Conservation (phyloP, 2,888 invertebrate species). For the Ceriagrion tenellum region DNA sequence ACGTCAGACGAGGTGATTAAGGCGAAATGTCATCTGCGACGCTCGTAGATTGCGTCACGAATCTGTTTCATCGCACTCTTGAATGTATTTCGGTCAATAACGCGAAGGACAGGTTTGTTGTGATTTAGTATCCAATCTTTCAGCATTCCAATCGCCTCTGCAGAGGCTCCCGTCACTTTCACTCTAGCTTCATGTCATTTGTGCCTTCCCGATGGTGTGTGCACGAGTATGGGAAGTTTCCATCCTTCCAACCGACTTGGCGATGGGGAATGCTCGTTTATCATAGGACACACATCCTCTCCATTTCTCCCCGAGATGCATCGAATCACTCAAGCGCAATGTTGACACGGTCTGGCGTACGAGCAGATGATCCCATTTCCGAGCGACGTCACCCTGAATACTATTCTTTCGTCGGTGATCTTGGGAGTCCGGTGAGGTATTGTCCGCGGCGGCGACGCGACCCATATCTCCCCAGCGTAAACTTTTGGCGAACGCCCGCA, state of each 20-base stretch:
- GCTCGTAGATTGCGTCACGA: not conserved
- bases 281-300: not conserved
- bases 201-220: not conserved
- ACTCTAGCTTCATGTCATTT: not conserved
- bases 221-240: not conserved
- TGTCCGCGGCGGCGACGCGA: not conserved
- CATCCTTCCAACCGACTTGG: not conserved
- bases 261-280: not conserved
- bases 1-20: not conserved
- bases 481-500: not conserved
- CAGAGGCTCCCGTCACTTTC: not conserved
- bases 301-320: not conserved
- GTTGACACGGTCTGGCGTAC: not conserved
- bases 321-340: not conserved
- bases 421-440: not conserved
- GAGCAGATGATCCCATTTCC: not conserved
- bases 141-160: not conserved
- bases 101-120: not conserved
- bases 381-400: not conserved
- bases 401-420: not conserved
- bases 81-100: not conserved
- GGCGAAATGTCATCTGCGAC: not conserved
- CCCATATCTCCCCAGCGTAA: not conserved
- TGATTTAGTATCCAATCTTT: constrained; percentile 18
- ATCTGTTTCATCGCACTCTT: not conserved